A percentile compares a stretch with the other conserved stretches of the same genome.
These are phyloP conservation scores for Genyomyrus donnyi DNA, from an alignment of 2,113 vertebrate species.

Conservation along the genomic window DNA sequence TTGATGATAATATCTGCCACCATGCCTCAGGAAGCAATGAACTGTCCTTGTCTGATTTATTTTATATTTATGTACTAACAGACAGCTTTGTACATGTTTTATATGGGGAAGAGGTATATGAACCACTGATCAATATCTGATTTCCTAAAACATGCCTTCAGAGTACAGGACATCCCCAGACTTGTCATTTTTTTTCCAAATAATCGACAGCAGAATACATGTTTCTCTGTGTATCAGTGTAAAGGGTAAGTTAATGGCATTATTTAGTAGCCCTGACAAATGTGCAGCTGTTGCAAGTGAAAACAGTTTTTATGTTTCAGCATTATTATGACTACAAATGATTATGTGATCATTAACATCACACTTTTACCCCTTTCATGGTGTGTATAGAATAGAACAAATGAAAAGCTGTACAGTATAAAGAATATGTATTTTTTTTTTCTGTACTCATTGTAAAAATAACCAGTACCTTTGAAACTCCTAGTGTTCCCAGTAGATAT, in stretches of 20 bases:
- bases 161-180: not conserved
- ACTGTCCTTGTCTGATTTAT: conserved; percentile 16
- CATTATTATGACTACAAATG: not conserved
- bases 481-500: not conserved
- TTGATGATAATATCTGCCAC: conserved; percentile 41
- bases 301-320: not conserved
- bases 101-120: not conserved
- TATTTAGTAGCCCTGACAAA: not conserved
- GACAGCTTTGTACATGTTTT: not conserved
- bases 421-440: not conserved
- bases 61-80: conserved; percentile 4
- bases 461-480: not conserved
- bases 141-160: not conserved
- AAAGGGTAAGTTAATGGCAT: not conserved
- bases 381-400: not conserved
- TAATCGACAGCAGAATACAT: not conserved
- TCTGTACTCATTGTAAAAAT: not conserved
- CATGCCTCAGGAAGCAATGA: conserved; percentile 26
- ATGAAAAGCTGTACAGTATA: not conserved
- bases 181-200: not conserved
- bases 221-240: not conserved
- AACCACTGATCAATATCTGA: conserved; percentile 1
- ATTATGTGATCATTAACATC: not conserved
- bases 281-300: not conserved
- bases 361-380: not conserved